Evolutionary conservation across 2,888 invertebrate genomes (phyloP), one percentile per base, ranked within the genome.

Genomic region (Trichacis sp.): DNA sequence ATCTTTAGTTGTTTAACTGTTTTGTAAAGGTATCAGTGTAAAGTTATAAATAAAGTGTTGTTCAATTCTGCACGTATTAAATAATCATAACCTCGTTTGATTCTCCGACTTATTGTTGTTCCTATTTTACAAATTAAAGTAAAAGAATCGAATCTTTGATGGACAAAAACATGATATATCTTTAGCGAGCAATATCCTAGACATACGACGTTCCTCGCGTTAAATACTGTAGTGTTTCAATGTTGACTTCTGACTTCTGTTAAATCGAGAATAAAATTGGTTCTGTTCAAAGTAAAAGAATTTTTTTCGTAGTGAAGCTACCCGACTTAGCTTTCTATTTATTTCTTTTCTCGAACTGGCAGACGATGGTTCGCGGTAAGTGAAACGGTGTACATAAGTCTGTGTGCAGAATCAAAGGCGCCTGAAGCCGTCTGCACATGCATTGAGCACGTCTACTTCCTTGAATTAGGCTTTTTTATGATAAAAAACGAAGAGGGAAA

Each of bases 381-480:
- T 43, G 18, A 43, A 19, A 19, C 17, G 9, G 19, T 19, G 43
- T 9, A 17, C 9, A 19, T 43, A 43, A 17, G 43, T 43, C 19
- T 19, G 18, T 43, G 11, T 18, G 9, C 43, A 11, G 43, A 43
- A 43, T 19, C 43, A 43, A 43, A n/a, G 43, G n/a, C 43, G 43
- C 43, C 19, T 19, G 43, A 12, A 19, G 42, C 43, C n/a, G 43
- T 43, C 43, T 43, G n/a, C 43, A 43, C 5, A 43, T 43, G 43
- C 19, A 19, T 19, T 12, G 43, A 17, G 43, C 17, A 19, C 43
- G 43, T 43, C 43, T 19, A 43, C 14, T 43, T 18, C 43, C n/a
- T 43, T 15, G 17, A 15, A 18, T 18, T 42, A 11, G 42, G 17
- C 42, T 42, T 1, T 42, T 14, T 42, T 15, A 17, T 42, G 12